A percentile compares a stretch with the other conserved stretches of the same genome.
These are phyloP conservation scores for Hiodon alosoides DNA, from an alignment of 2,113 vertebrate species.

Conservation along the genomic window DNA sequence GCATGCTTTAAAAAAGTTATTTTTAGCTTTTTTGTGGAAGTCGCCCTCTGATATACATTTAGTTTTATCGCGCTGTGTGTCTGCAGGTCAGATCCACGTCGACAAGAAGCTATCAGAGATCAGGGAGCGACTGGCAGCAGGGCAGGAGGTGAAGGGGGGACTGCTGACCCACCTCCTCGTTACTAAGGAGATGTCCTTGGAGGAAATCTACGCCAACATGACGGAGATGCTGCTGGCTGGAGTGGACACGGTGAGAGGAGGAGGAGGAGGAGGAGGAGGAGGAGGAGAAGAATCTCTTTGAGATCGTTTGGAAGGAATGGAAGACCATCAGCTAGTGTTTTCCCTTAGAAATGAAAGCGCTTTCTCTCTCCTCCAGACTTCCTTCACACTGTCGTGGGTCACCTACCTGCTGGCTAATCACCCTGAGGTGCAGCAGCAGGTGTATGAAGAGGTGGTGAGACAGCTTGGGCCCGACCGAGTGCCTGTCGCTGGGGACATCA, in stretches of 20 bases:
- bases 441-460: conserved; percentile 66
- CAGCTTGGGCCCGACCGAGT: conserved; percentile 61
- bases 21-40: background rate
- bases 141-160: conserved; percentile 65
- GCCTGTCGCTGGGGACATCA: conserved; percentile 68
- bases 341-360: too few relatives aligned
- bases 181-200: conserved; percentile 74
- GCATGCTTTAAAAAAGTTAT: too few relatives aligned
- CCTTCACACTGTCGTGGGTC: conserved; percentile 83
- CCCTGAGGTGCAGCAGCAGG: conserved; percentile 68
- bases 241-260: conserved; percentile 73
- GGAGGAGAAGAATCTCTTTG: too few relatives aligned
- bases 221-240: conserved; percentile 92
- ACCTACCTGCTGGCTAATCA: conserved; percentile 76
- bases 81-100: conserved; percentile 77
- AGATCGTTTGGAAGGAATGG: background rate
- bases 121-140: conserved; percentile 53
- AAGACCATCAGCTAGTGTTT: background rate
- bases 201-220: conserved; percentile 88
- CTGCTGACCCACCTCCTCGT: conserved; percentile 78
- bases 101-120: conserved; percentile 72
- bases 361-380: conserved; percentile 63
- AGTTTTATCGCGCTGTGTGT: conserved; percentile 26
- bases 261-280: background rate
- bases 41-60: background rate